Percentiles rank a stretch among this genome's conserved stretches.
phyloP scores from a whole-genome alignment of 2,888 invertebrate genomes.

The Adineta ricciae region DNA sequence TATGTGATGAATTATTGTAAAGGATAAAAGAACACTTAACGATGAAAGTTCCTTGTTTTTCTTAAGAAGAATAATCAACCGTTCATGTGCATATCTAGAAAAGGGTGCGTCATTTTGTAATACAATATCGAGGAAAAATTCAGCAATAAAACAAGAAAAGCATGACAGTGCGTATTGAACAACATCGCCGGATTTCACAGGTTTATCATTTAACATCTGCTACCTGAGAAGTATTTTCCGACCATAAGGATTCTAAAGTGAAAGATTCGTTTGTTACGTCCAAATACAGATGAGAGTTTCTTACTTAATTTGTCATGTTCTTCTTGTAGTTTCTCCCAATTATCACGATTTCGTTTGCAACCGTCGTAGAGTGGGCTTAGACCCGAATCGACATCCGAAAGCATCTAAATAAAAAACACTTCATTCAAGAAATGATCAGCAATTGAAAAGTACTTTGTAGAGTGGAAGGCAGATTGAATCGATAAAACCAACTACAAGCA shows the following conservation, averaged over 20 bases:
- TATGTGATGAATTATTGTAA: too few relatives aligned
- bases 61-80: too few relatives aligned
- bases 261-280: background rate
- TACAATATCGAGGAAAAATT: background rate
- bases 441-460: conserved; percentile 40
- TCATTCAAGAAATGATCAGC: too few relatives aligned
- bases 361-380: conserved; percentile 42
- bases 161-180: background rate
- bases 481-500: conserved; percentile 64
- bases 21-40: background rate
- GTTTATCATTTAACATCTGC: background rate
- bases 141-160: background rate
- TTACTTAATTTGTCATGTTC: conserved; percentile 32
- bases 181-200: background rate
- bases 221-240: background rate
- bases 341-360: conserved; percentile 42
- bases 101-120: background rate
- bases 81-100: background rate
- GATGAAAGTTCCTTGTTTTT: background rate
- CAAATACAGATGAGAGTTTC: background rate
- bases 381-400: conserved; percentile 51
- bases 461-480: conserved; percentile 59
- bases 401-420: conserved; percentile 41
- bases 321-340: conserved; percentile 41
- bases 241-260: background rate